Percentiles rank a stretch among this genome's conserved stretches.
Evolutionary conservation across 2,797 vertebrate species (phyloP).

Genomic region (Cygnus olor): DNA sequence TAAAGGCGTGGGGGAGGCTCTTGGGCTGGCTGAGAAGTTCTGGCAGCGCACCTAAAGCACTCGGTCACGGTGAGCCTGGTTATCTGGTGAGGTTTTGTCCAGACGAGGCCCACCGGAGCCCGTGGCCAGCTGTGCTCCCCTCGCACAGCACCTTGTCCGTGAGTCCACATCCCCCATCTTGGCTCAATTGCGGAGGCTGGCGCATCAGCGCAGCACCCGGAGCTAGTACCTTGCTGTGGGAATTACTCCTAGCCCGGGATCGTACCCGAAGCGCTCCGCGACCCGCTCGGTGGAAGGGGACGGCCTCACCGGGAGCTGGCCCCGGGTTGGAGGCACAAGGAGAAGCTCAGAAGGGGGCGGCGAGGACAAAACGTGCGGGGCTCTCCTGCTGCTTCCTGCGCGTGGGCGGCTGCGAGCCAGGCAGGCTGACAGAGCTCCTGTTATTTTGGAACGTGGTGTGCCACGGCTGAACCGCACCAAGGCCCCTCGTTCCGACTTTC

Average conservation of each 20-base stretch:
- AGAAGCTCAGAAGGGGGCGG: background rate
- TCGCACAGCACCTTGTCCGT: background rate
- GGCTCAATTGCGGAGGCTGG: background rate
- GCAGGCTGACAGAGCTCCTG: background rate
- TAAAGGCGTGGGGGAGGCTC: too few relatives aligned
- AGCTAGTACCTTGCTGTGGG: background rate
- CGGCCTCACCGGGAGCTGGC: background rate
- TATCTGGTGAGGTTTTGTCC: too few relatives aligned
- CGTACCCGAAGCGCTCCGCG: fast-evolving
- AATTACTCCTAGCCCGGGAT: background rate
- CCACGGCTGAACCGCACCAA: background rate
- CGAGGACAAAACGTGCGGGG: background rate
- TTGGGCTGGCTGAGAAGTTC: too few relatives aligned
- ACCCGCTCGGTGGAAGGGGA: background rate
- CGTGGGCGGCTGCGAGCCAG: background rate
- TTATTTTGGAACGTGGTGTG: background rate
- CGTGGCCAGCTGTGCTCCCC: background rate
- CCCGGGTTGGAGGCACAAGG: background rate
- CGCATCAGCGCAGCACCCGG: fast-evolving
- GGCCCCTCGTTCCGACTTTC: background rate
- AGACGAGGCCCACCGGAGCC: background rate
- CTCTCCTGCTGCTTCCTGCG: background rate
- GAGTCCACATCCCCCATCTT: background rate
- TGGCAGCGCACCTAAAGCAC: too few relatives aligned
- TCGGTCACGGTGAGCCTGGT: too few relatives aligned